phyloP scores from a whole-genome alignment of 1,140 invertebrate genomes.

The Drosophila nigromelanica region DNA sequence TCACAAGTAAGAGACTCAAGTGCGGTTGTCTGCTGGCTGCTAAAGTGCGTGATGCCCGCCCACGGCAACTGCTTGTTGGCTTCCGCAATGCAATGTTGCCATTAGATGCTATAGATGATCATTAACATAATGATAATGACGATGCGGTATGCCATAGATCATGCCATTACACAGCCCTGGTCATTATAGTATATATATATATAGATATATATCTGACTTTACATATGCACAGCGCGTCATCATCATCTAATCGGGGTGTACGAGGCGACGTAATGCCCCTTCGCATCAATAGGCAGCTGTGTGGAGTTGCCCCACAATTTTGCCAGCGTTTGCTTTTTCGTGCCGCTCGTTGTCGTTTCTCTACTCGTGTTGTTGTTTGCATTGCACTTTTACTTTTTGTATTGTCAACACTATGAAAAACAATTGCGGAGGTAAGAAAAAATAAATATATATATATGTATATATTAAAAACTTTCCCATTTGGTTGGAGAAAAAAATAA shows the following conservation, averaged over 20 bases:
- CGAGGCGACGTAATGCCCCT: conserved; percentile 22
- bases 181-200: conserved; percentile 13
- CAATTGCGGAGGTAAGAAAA: conserved; percentile 34
- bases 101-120: conserved; percentile 35
- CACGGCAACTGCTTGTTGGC: conserved; percentile 22
- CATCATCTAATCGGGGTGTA: conserved; percentile 3
- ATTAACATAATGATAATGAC: conserved; percentile 3
- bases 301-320: conserved; percentile 23
- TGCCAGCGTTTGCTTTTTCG: conserved; percentile 20
- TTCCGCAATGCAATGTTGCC: conserved; percentile 58
- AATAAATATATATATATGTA: conserved; percentile 8
- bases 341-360: background rate
- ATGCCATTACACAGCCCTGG: conserved; percentile 10
- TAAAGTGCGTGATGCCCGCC: conserved; percentile 12
- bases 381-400: conserved; percentile 69
- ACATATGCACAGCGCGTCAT: background rate
- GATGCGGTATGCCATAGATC: background rate
- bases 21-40: background rate
- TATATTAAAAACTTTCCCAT: conserved; percentile 65
- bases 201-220: background rate
- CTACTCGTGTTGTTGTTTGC: background rate
- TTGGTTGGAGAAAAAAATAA: conserved; percentile 13
- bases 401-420: conserved; percentile 69
- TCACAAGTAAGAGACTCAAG: background rate
- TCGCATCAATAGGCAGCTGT: background rate